phyloP scores from a whole-genome alignment of 2,888 invertebrate species.

The Drosophila pegasa region DNA sequence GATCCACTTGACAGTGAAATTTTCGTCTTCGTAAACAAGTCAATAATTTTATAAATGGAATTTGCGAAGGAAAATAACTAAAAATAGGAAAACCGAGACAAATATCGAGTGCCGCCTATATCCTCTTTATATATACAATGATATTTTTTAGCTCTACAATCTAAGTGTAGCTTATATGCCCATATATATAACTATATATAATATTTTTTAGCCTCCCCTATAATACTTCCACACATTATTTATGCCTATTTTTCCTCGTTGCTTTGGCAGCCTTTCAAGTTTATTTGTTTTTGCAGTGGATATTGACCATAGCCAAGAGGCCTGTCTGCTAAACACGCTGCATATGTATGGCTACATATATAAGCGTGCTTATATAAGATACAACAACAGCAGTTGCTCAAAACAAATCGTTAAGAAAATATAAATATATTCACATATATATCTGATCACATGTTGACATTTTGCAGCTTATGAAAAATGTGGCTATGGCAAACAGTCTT shows the following conservation, averaged over 20 bases:
- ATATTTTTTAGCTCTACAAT: slow-evolving; percentile 5
- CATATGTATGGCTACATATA: slow-evolving; percentile 8
- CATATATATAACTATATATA: neutral
- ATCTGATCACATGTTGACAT: slow-evolving; percentile 10
- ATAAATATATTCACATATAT: slow-evolving; percentile 4
- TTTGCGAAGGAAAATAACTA: slow-evolving; percentile 42
- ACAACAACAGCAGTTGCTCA: slow-evolving; percentile 25
- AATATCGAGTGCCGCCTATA: slow-evolving; percentile 14
- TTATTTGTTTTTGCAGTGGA: slow-evolving; percentile 20
- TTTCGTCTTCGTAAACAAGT: slow-evolving; percentile 59
- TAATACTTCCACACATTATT: slow-evolving; percentile 17
- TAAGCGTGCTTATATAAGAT: slow-evolving; percentile 10
- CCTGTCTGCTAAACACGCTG: slow-evolving; percentile 25
- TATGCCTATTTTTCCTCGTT: neutral
- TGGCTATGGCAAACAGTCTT: neutral
- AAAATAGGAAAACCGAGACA: slow-evolving; percentile 23
- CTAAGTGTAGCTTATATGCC: neutral
- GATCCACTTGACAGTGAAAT: slow-evolving; percentile 19
- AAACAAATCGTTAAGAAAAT: slow-evolving; percentile 33
- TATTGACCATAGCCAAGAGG: slow-evolving; percentile 27
- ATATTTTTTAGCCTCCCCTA: slow-evolving; percentile 8
- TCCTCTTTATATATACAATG: slow-evolving; percentile 3
- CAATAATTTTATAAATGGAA: slow-evolving; percentile 42
- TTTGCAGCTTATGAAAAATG: slow-evolving; percentile 1
- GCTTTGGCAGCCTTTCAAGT: slow-evolving; percentile 41